Evolutionary conservation across 1,140 invertebrate species (phyloP).

Genomic region (Eubasilissa regina): DNA sequence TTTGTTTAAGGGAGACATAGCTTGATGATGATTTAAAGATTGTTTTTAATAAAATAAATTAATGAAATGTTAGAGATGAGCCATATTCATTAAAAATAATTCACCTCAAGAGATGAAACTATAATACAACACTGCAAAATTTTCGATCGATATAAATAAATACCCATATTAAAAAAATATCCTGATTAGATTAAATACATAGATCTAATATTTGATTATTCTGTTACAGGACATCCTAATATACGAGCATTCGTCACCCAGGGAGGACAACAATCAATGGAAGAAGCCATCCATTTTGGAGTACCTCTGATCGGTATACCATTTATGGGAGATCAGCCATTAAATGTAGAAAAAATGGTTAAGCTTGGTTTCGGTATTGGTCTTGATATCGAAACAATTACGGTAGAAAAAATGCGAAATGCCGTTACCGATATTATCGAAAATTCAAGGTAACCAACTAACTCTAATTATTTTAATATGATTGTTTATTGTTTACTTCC

Average conservation of each 20-base stretch:
- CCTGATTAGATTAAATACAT: too few species aligned
- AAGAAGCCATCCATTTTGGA: slow-evolving; percentile 74
- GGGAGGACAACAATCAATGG: slow-evolving; percentile 75
- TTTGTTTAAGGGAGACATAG: too few species aligned
- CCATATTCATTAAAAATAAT: too few species aligned
- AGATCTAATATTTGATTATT: not conserved
- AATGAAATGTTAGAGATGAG: too few species aligned
- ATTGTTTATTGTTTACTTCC: too few species aligned
- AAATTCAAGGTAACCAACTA: slow-evolving; percentile 37
- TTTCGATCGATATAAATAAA: too few species aligned
- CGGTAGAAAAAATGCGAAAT: slow-evolving; percentile 52
- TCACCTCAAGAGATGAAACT: too few species aligned
- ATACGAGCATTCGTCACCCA: slow-evolving; percentile 75
- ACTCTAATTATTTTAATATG: too few species aligned
- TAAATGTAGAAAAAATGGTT: slow-evolving; percentile 62
- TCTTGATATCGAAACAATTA: slow-evolving; percentile 54
- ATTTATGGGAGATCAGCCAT: slow-evolving; percentile 64
- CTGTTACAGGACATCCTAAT: slow-evolving; percentile 71
- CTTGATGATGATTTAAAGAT: too few species aligned
- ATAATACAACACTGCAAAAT: too few species aligned
- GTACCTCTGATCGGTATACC: slow-evolving; percentile 73
- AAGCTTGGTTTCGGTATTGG: slow-evolving; percentile 52
- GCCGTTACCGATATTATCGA: slow-evolving; percentile 52
- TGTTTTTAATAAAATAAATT: too few species aligned
- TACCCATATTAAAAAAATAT: too few species aligned